Conservation (phyloP, 2,113 vertebrate genomes). For the Neopipo cinnamomea region DNA sequence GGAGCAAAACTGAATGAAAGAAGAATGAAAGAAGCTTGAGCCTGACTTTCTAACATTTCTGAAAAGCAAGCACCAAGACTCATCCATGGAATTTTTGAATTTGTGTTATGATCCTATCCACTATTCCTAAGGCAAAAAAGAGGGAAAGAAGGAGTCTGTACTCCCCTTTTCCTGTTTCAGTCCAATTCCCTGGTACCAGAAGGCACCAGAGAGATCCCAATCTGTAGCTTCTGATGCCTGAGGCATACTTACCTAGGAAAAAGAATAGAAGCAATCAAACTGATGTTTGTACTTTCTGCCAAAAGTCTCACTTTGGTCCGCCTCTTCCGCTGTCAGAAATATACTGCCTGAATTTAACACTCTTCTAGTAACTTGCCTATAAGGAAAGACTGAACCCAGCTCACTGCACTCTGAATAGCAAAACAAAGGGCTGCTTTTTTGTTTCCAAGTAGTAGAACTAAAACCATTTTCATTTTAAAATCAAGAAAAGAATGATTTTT, state of each 20-base stretch:
- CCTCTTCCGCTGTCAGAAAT: not conserved
- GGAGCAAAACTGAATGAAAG: not conserved
- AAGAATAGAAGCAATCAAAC: not conserved
- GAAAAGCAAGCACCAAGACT: not conserved
- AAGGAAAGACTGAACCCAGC: not conserved
- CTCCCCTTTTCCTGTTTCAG: not conserved
- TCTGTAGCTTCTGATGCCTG: not conserved
- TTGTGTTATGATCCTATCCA: not conserved
- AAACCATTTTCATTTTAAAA: not conserved
- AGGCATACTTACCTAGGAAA: not conserved
- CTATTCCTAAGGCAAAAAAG: not conserved
- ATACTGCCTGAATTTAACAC: not conserved
- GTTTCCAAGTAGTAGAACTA: not conserved
- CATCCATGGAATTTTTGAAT: not conserved
- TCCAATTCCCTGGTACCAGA: not conserved
- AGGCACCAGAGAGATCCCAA: not conserved
- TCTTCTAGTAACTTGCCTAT: not conserved
- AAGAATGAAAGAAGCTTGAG: not conserved
- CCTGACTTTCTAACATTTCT: not conserved
- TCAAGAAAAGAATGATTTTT: not conserved
- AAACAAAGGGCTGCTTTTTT: not conserved
- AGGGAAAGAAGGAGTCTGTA: not conserved
- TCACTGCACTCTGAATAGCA: not conserved
- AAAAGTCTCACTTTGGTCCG: not conserved
- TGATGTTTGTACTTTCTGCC: not conserved